These are phyloP conservation scores for Tricholauxania praeusta DNA, from an alignment of 2,888 invertebrate species.

Conservation along the genomic window DNA sequence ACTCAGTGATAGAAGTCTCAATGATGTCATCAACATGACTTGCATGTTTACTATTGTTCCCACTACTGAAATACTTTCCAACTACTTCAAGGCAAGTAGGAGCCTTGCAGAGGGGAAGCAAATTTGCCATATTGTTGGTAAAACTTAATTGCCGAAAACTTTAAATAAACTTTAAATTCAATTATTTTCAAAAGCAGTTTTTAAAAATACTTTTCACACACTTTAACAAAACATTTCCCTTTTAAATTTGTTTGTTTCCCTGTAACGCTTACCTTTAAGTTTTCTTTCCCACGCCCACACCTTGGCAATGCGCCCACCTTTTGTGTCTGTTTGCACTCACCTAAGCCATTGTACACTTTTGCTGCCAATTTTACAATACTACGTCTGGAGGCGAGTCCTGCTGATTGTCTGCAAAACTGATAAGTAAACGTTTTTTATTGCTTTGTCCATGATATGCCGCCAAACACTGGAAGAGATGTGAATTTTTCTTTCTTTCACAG, in stretches of 20 bases:
- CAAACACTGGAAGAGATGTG: neutral
- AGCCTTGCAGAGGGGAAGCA: too few species aligned
- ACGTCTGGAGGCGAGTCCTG: constrained; percentile 12
- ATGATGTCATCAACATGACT: too few species aligned
- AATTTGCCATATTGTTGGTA: too few species aligned
- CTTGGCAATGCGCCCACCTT: neutral
- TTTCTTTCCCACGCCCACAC: neutral
- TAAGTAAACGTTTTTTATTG: constrained; percentile 14
- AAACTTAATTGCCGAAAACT: too few species aligned
- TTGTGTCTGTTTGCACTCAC: too few species aligned
- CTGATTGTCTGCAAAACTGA: constrained; percentile 25
- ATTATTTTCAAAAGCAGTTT: too few species aligned
- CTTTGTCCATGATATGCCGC: neutral
- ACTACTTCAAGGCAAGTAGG: too few species aligned
- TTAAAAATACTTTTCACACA: neutral
- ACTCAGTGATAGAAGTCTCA: too few species aligned
- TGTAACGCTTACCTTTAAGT: neutral
- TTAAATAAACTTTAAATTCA: too few species aligned
- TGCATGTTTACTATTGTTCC: too few species aligned
- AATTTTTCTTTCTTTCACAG: too few species aligned
- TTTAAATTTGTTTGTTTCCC: neutral
- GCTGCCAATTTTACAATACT: constrained; percentile 22
- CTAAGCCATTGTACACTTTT: constrained; percentile 3
- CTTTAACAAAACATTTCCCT: neutral
- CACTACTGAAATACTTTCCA: too few species aligned